Base-by-base conservation (phyloP, 1,140 invertebrate genomes). In the Drosophila subobscura region DNA sequence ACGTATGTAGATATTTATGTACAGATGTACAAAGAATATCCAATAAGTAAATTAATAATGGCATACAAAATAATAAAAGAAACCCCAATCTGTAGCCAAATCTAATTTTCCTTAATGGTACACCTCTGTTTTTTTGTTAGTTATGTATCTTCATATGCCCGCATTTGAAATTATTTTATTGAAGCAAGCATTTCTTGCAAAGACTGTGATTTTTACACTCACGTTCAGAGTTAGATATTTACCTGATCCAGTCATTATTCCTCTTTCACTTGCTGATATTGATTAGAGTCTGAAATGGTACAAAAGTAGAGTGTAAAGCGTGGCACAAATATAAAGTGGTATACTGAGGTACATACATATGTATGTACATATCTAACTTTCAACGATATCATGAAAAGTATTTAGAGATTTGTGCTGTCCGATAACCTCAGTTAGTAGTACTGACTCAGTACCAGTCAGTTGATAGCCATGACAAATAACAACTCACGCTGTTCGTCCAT, bases 181-280 rank as follows among this genome's bases (percentile, higher is more conserved):
- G 16, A 20, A 20, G 16, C 16, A 20, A 20, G 16, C 1, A 20
- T 20, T 20, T 20, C 16, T 55, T 33, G 20, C 16, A 23, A 55
- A 23, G 4, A 37, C 1, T 29, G 5, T 33, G 10, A 27, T 44
- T 16, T 33, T 14, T 46, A 20, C n/a, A n/a, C 14, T 16, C 3
- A 47, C 37, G 54, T 14, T 54, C 54, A 40, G 27, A 63, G 52
- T 51, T 25, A 29, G 60, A 66, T 76, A 76, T 57, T 88, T 72
- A 86, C 83, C 83, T 79, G 83, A 86, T 66, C 83, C 83, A 75
- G 83, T 86, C 83, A 86, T 86, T 70, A 23, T 53, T 51, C 42
- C 61, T 45, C 52, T 49, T 72, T 57, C 10, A 37, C 3, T 10
- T 37, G 33, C 1, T 25, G 37, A 37, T 57, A 53, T 60, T 53